A percentile compares a stretch with the other conserved stretches of the same genome.
Evolutionary conservation across 2,888 invertebrate genomes (phyloP).

Genomic region (Hecatera dysodea): DNA sequence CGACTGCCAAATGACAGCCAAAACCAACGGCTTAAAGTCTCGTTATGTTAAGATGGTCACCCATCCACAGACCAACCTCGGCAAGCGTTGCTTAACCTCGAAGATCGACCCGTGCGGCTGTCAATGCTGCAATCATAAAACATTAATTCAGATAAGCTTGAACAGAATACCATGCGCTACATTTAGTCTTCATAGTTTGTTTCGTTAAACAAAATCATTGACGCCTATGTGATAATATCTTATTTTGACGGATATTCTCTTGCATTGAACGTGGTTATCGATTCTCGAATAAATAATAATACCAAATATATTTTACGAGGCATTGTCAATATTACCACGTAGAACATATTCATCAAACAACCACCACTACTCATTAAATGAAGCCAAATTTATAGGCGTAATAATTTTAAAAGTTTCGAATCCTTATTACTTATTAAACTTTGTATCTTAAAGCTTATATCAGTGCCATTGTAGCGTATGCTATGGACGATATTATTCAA

Average conservation of each 20-base stretch:
- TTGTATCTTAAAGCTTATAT: constrained; percentile 71
- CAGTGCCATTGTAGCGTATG: constrained; percentile 58
- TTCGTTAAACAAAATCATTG: not conserved
- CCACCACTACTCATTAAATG: constrained; percentile 77
- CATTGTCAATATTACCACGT: constrained; percentile 65
- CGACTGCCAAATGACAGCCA: too few relatives aligned
- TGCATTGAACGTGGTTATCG: constrained; percentile 24
- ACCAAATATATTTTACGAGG: constrained; percentile 17
- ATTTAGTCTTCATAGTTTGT: too few relatives aligned
- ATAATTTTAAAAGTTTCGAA: constrained; percentile 79
- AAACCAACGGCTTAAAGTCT: too few relatives aligned
- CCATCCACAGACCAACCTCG: too few relatives aligned
- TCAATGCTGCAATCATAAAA: not conserved
- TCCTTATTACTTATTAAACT: constrained; percentile 84
- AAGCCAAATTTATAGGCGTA: constrained; percentile 80
- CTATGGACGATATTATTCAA: constrained; percentile 62
- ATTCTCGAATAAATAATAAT: constrained; percentile 6
- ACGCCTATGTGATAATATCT: not conserved
- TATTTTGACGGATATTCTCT: not conserved
- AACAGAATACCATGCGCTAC: not conserved
- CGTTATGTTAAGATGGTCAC: too few relatives aligned
- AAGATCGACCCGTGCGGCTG: too few relatives aligned
- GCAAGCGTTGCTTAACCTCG: too few relatives aligned
- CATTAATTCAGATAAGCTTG: constrained; percentile 4
- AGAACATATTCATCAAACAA: constrained; percentile 74